A percentile compares a stretch with the other conserved stretches of the same genome.
Evolutionary conservation across 64 coral and sea anemone species (phyloP).

Genomic region (Astreopora myriophthalma): DNA sequence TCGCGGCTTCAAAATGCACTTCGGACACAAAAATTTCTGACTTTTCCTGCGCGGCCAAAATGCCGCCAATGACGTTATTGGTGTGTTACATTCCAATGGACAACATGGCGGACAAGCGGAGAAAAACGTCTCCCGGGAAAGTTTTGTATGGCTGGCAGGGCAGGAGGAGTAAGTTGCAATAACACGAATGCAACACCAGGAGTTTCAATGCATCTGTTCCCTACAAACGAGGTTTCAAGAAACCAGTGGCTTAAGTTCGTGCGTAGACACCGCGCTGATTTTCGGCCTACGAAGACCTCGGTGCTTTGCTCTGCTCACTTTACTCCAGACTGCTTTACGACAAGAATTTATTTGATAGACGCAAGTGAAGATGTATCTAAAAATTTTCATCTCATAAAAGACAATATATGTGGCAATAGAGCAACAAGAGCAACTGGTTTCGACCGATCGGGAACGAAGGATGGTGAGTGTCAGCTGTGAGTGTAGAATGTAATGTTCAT

Average conservation of each 20-base stretch:
- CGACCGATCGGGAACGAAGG: not conserved
- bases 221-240: not conserved
- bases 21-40: not conserved
- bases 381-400: not conserved
- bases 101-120: slow-evolving; percentile 2
- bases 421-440: not conserved
- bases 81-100: not conserved
- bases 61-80: not conserved
- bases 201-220: slow-evolving; percentile 4
- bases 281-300: not conserved
- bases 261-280: not conserved
- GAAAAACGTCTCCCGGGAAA: not conserved
- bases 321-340: not conserved
- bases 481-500: not conserved
- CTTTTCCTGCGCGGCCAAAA: not conserved
- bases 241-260: slow-evolving; percentile 28
- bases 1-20: not conserved
- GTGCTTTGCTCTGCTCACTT: slow-evolving; percentile 35
- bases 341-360: not conserved
- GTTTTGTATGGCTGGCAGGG: not conserved
- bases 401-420: not conserved
- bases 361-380: not conserved
- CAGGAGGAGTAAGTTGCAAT: not conserved
- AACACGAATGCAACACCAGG: not conserved
- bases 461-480: too few relatives aligned